Percentiles rank a stretch among this genome's conserved stretches.
Conservation (phyloP, 2,888 invertebrate species). For the Laothoe populi region DNA sequence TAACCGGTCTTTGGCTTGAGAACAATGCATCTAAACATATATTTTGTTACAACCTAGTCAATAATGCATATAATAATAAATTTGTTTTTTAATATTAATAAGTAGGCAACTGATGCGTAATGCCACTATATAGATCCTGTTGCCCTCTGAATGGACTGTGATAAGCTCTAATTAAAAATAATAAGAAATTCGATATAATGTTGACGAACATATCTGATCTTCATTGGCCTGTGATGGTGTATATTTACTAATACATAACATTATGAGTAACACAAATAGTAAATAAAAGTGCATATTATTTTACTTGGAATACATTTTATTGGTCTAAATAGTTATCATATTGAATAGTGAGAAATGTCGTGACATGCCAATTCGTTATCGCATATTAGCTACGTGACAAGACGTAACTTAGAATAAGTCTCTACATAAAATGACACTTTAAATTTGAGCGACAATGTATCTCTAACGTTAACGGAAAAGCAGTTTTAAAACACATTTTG, state of each 20-base stretch:
- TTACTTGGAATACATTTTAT: neutral
- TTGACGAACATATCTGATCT: too few species aligned
- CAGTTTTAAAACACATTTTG: neutral
- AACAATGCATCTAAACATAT: too few species aligned
- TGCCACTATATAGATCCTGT: too few species aligned
- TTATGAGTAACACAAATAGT: neutral
- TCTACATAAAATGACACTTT: neutral
- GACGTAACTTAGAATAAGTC: neutral
- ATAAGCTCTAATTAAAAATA: too few species aligned
- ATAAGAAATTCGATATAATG: too few species aligned
- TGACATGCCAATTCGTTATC: constrained; percentile 2
- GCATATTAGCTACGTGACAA: neutral
- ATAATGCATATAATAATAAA: too few species aligned
- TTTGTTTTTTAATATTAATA: too few species aligned
- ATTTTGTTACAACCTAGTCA: too few species aligned
- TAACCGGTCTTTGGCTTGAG: too few species aligned
- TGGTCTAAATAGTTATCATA: constrained; percentile 14
- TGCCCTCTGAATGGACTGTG: too few species aligned
- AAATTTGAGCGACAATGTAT: neutral
- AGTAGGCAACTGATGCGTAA: too few species aligned
- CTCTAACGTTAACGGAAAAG: neutral
- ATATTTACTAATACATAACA: neutral
- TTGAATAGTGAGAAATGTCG: neutral
- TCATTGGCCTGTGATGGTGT: too few species aligned
- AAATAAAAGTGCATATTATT: constrained; percentile 6